Base-by-base conservation (phyloP, 1,140 invertebrate species). In the Drosophila novamexicana region DNA sequence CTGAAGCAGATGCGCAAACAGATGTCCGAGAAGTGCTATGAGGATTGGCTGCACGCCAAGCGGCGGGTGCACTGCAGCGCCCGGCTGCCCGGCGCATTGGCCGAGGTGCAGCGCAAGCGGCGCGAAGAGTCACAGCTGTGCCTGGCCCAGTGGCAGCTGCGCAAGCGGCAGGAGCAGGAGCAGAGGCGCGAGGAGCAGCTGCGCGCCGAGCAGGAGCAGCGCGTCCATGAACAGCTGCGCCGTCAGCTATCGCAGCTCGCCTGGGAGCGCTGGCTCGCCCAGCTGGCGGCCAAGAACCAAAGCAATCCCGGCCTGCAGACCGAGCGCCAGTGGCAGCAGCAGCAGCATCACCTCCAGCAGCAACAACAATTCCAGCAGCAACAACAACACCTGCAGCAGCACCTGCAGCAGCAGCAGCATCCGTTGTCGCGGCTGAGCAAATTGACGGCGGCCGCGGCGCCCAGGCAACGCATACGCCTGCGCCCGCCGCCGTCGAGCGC, bases 191-290 rank as follows among this genome's bases (percentile, higher is more conserved):
- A 72, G n/a, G 37, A 36, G n/a, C 37, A 18, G 22, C 7, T 49
- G 29, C 37, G 40, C n/a, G 36, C 40, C 1, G 16, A 64, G 36
- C 6, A 14, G 14, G 18, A 10, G 52, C 61, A 36, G 16, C 16
- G 4, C 12, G 34, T 47, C 18, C 52, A 39, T 49, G 16, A 45
- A 7, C 34, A 40, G 10, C n/a, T 61, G 72, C 65, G 75, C 6
- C 44, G 29, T 0, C 44, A 56, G 22, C 61, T 71, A 7, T 50
- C 72, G 8, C 22, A 71, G 39, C 34, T 71, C 0, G 72, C 76
- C 8, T 78, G 67, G 61, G 49, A 78, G 16, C 76, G 76, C 9
- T 78, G 76, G 76, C 34, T 78, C 22, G 4, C 44, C 1, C 65
- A 61, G 16, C 8, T 39, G 37, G 37, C 49, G 1, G 0, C 7